Conservation (phyloP, 2,113 vertebrate species). For the Tiliqua scincoides region DNA sequence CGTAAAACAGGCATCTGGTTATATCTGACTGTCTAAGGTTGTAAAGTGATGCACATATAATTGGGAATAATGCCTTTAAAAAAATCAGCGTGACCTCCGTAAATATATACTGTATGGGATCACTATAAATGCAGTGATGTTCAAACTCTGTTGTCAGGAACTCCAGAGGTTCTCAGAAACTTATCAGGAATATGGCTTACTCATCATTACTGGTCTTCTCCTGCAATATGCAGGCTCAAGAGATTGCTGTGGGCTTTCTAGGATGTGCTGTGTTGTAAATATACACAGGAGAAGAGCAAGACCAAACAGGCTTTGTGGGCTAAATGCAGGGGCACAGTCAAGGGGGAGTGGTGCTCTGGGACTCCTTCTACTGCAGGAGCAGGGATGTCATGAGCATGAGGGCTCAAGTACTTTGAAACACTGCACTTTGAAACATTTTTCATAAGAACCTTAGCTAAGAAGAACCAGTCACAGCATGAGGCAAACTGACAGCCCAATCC, state of each 20-base stretch:
- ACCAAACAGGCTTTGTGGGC: too few species aligned
- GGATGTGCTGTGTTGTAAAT: background rate
- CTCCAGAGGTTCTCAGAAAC: background rate
- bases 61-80: background rate
- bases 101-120: background rate
- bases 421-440: too few species aligned
- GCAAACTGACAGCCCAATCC: too few species aligned
- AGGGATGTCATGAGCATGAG: too few species aligned
- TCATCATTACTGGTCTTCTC: background rate
- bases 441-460: too few species aligned
- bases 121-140: background rate
- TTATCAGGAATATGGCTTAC: background rate
- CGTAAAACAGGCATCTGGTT: background rate
- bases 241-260: background rate
- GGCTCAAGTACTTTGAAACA: too few species aligned
- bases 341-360: too few species aligned
- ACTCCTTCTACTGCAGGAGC: too few species aligned
- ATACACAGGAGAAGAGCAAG: background rate
- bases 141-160: too few species aligned
- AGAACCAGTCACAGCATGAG: too few species aligned
- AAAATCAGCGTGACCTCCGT: background rate
- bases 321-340: too few species aligned
- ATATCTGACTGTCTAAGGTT: background rate
- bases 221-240: background rate
- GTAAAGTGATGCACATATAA: background rate